phyloP scores from a whole-genome alignment of 2,888 invertebrate species.

The Limnephilus marmoratus region DNA sequence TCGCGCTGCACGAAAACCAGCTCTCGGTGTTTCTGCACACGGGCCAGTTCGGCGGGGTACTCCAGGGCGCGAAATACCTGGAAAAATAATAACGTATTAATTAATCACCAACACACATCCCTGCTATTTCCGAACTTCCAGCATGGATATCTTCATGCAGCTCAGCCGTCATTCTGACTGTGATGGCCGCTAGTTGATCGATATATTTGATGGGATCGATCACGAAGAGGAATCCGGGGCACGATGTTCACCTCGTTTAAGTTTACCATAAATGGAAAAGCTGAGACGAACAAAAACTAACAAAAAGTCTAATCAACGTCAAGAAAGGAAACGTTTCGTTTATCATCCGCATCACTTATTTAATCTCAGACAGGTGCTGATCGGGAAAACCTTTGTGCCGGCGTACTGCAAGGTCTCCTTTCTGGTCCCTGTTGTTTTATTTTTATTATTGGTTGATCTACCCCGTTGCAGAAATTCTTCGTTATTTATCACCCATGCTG shows the following conservation, averaged over 20 bases:
- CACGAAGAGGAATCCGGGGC: no score
- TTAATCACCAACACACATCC: no score
- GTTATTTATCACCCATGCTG: background rate
- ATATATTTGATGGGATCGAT: no score
- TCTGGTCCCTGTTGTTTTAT: background rate
- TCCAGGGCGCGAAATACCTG: constrained; percentile 89
- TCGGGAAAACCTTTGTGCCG: background rate
- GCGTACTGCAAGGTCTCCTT: background rate
- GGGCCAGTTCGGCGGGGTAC: constrained; percentile 85
- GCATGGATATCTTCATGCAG: no score
- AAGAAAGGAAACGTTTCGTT: background rate
- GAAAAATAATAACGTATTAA: constrained; percentile 57
- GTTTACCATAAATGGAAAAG: background rate
- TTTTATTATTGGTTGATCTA: background rate
- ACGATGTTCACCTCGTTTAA: no score
- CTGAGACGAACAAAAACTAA: background rate
- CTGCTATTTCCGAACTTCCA: no score
- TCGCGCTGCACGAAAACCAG: constrained; percentile 79
- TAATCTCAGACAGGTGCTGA: background rate
- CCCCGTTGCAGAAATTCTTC: background rate
- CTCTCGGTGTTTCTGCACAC: constrained; percentile 79
- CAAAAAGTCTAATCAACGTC: background rate
- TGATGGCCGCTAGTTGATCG: no score
- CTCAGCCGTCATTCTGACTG: no score
- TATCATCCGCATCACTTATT: background rate